Conservation (phyloP, 2,888 invertebrate genomes). For the Polietes domitor region DNA sequence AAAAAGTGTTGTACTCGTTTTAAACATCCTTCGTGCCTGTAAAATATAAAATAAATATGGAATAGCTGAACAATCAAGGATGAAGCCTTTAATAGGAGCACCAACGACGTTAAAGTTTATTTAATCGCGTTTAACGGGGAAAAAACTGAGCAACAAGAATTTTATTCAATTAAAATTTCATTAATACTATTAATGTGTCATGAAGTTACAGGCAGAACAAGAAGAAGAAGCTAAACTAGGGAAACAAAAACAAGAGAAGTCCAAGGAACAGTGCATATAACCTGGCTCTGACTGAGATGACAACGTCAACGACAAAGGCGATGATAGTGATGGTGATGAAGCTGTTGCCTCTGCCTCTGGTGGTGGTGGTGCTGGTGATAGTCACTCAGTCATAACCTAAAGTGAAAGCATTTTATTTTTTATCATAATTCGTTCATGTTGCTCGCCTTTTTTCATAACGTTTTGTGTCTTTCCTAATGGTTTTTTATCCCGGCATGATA, state of each 20-base stretch:
- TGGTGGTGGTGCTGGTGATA: conserved; percentile 20
- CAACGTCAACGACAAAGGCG: neutral
- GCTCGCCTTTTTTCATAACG: conserved; percentile 18
- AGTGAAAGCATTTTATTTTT: conserved; percentile 54
- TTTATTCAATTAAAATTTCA: conserved; percentile 59
- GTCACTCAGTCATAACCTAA: conserved; percentile 35
- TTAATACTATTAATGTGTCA: conserved; percentile 59
- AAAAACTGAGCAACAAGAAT: conserved; percentile 50
- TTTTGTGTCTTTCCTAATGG: conserved; percentile 50
- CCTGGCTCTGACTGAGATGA: conserved; percentile 9
- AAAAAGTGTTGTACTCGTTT: neutral
- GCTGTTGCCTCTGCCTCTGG: too few relatives aligned
- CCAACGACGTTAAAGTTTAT: conserved; percentile 26
- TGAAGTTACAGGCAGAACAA: conserved; percentile 30
- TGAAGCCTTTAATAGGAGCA: conserved; percentile 21
- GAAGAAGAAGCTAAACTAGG: neutral
- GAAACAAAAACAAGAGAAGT: conserved; percentile 1
- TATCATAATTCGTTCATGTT: conserved; percentile 40
- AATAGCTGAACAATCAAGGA: neutral
- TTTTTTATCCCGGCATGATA: conserved; percentile 53
- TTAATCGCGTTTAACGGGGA: conserved; percentile 32
- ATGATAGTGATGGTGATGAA: conserved; percentile 20
- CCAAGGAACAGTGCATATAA: neutral
- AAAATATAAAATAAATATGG: neutral
- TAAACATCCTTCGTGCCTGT: neutral